Base-by-base conservation (phyloP, 53 echinoderm and acorn worm genomes). In the Pentamera pediparva region DNA sequence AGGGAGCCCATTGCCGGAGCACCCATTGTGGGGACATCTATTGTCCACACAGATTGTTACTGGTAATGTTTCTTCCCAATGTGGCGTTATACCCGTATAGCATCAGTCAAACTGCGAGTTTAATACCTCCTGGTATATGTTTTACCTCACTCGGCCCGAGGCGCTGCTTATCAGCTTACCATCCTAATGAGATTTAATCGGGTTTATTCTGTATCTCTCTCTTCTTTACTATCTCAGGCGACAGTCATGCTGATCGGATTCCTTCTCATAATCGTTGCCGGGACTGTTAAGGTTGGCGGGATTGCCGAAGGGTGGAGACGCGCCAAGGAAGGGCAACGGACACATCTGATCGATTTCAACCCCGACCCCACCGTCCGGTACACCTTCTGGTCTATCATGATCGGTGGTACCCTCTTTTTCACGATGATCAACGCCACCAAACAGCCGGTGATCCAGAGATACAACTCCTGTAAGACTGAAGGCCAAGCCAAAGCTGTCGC, bases 331-430 rank as follows among this genome's bases (percentile, higher is more conserved):
- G 72, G 72, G 21, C 72, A 71, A 51, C 50, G 72, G 33, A 34
- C 72, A 17, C n/a, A 71, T 20, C 52, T 71, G 51, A 37, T 71
- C 24, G 72, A 71, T 32, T 71, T 71, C 29, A 71, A 37, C 52
- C 32, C 53, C 4, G 72, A 71, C 34, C 72, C 54, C 19, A 71
- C 72, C 13, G 52, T 51, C 9, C 50, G 52, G 10, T 71, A 71
- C 48, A 71, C 72, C 9, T 71, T 71, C 31, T 71, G 72, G 72
- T 35, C 72, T 5, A 71, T 71, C 35, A 71, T 71, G 72, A 28
- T 71, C 9, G 72, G 72, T 6, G 72, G 72, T 2, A 39, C 65
- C 15, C 28, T 20, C 65, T 39, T 41, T 20, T 65, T 41, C 20
- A 38, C 41, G 6, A 65, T 65, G 65, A 28, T 65, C 43, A 65